These are phyloP conservation scores for Oligia fasciuncula DNA, from an alignment of 2,888 invertebrate species.

Conservation along the genomic window DNA sequence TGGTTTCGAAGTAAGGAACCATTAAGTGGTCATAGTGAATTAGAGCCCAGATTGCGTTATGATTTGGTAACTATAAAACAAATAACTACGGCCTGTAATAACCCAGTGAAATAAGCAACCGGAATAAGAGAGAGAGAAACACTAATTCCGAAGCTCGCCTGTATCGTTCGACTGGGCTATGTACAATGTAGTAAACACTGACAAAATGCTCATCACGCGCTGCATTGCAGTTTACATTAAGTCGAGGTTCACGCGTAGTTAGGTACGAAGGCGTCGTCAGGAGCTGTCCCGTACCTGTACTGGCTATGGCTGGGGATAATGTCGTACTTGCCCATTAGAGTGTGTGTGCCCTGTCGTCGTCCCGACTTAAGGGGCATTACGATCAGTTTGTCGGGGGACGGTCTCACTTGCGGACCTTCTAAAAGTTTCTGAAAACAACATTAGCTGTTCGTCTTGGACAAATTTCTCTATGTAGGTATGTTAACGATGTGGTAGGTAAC, in stretches of 20 bases:
- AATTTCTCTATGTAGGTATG: conserved; percentile 8
- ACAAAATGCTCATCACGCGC: conserved; percentile 19
- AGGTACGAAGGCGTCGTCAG: conserved; percentile 76
- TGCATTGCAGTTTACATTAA: conserved; percentile 51
- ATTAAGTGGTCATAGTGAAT: too few species aligned
- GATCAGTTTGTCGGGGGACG: conserved; percentile 65
- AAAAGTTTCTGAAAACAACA: conserved; percentile 75
- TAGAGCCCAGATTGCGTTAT: neutral
- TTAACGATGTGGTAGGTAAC: conserved; percentile 20
- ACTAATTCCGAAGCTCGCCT: neutral
- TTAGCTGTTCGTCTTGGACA: conserved; percentile 72
- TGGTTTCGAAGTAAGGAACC: too few species aligned
- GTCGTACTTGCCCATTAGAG: conserved; percentile 70
- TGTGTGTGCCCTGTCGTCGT: conserved; percentile 64
- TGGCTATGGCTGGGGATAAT: conserved; percentile 67
- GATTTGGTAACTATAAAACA: conserved; percentile 22
- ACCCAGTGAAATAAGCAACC: conserved; percentile 19
- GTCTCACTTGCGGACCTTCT: conserved; percentile 71
- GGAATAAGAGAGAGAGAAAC: neutral
- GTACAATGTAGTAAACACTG: conserved; percentile 1
- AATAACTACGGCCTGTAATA: conserved; percentile 8
- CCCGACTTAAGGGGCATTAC: conserved; percentile 63
- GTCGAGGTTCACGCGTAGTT: conserved; percentile 72
- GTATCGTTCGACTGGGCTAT: conserved; percentile 25
- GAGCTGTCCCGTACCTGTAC: conserved; percentile 76